These are phyloP conservation scores for Papilio elwesi DNA, from an alignment of 2,888 invertebrate species.

Conservation along the genomic window DNA sequence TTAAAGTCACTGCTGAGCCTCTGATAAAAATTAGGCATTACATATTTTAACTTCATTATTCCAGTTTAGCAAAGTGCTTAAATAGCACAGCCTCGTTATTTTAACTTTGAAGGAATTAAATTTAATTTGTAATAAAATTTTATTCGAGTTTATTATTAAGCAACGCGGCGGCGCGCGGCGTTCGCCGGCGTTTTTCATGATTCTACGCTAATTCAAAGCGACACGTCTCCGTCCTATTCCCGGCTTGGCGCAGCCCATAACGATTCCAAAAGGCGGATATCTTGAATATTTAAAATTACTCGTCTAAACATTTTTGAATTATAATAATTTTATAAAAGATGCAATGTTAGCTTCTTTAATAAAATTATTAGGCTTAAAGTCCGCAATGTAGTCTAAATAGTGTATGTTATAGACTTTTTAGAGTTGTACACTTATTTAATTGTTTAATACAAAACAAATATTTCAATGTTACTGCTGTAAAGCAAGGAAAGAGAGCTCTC, in stretches of 20 bases:
- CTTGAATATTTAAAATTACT: conserved; percentile 26
- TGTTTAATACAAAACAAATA: too few species aligned
- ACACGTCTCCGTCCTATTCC: conserved; percentile 80
- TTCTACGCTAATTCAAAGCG: conserved; percentile 79
- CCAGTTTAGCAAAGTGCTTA: neutral
- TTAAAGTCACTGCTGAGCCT: neutral
- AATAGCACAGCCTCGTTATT: conserved; percentile 14
- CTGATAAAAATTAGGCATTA: neutral
- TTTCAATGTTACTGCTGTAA: too few species aligned
- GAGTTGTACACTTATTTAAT: too few species aligned
- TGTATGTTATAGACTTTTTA: too few species aligned
- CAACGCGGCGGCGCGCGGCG: conserved; percentile 42
- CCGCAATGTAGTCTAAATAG: too few species aligned
- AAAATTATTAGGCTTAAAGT: too few species aligned
- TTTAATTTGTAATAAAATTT: conserved; percentile 24
- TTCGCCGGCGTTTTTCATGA: conserved; percentile 72
- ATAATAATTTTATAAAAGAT: neutral
- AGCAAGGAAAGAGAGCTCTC: too few species aligned
- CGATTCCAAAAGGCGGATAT: conserved; percentile 41
- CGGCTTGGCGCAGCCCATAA: conserved; percentile 56
- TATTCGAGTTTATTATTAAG: conserved; percentile 30
- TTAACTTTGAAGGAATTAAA: conserved; percentile 25
- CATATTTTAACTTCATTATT: neutral
- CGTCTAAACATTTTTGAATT: neutral
- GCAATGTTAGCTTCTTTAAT: too few species aligned